Base-by-base conservation (phyloP, 1,140 invertebrate genomes). In the Pseudomyrmex sp. region DNA sequence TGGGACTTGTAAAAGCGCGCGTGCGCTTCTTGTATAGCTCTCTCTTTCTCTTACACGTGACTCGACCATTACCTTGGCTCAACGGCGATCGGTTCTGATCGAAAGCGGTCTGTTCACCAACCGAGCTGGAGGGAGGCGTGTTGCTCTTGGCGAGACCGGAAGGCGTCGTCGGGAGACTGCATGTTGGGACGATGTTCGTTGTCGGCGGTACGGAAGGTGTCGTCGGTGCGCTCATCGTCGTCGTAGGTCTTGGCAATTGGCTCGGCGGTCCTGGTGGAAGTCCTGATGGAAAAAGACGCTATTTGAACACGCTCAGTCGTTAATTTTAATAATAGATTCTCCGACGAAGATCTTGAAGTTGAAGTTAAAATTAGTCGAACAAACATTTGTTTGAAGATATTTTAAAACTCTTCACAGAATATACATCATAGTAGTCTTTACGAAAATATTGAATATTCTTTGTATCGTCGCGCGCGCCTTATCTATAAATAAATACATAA, bases 181-280 rank as follows among this genome's bases (percentile, higher is more conserved):
- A 90, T 5, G 88, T 74, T 23, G 89, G 85, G n/a, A 82, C 70
- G 46, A 77, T 83, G 50, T 68, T 80, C 15, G 85, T 90, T 3
- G 87, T 59, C 12, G 90, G 82, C 72, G 88, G 88, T 10, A 90
- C 85, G 2, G 90, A 93, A 12, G 93, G 92, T 15, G 92, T 93
- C 58, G 90, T 93, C 48, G 93, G 92, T 3, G 93, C 92, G 82
- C 93, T 94, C 92, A 91, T 93, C 20, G 92, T 88, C 85, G 91
- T 92, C 83, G 91, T 91, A 2, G 91, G 93, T 44, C 91, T 90
- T 12, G 91, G 85, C 52, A 90, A 74, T 44, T 92, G 92, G 86
- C 91, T 93, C 13, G 90, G 83, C 35, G 89, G 85, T 66, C 92
- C 91, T 15, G 86, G 80, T 65, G 92, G 91, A 77, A 93, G 85